Base-by-base conservation (phyloP, 2,888 invertebrate species). In the Antitype chi region DNA sequence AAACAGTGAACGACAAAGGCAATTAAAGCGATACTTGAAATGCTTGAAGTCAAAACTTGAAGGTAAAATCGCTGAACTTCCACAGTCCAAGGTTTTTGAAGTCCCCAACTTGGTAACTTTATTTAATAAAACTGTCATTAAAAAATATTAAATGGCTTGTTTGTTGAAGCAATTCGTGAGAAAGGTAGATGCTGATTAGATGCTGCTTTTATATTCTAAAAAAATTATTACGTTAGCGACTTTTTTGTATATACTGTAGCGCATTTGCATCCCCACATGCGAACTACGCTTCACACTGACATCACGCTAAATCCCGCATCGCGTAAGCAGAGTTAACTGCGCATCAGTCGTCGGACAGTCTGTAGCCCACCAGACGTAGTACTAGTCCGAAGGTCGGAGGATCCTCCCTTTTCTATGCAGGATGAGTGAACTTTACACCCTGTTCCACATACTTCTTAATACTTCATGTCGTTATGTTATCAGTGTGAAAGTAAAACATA, bases 21-120 rank as follows among this genome's bases (percentile, higher is more conserved):
- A 87, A 88, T 85, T 88, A 87, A 81, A 84, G 49, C 68, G 82
- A 74, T 71, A 79, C 81, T 88, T 64, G 60, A 78, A 86, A 82
- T 73, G 78, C 79, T 85, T 80, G 62, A 85, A 84, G 88, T 79
- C 74, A 68, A 64, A 87, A 87, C 79, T 88, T 70, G 25, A 76
- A 87, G 70, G 69, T 66, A 32, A 63, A 78, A 81, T 85, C 69
- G 47, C 71, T 74, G 43, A 74, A 64, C 84, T 84, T 84, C 74
- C 69, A 38, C 67, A 38, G n/a, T 57, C 66, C 70, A 59, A 67
- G 70, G 75, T 82, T 75, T 82, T 70, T 81, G 67, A 88, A 81
- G 73, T 67, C 64, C 43, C 28, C 60, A 78, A 88, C 55, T 88
- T 86, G 20, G 38, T 11, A 79, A 74, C 64, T 86, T 84, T 57